Evolutionary conservation across 2,888 invertebrate genomes (phyloP), one percentile per base, ranked within the genome.

Genomic region (Ptilodon capucinus): DNA sequence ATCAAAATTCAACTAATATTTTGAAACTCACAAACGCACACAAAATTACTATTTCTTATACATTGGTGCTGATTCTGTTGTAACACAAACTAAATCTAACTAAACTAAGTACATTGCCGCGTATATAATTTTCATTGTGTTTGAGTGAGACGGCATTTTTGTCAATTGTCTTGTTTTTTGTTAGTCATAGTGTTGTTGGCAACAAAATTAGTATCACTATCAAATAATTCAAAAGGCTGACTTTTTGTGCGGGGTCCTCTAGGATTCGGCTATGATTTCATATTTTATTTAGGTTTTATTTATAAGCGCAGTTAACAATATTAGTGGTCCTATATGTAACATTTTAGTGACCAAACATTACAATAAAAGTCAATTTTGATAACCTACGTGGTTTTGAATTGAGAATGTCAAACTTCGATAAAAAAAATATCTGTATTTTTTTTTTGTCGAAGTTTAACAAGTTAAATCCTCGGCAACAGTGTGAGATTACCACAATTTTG

Each of bases 231-330:
- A 60, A 23, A 58, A 58, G 58, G 59, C 62, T 54, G 47, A 54
- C 40, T 44, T 45, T 40, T 49, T 40, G 40, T 45, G 44, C 46
- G 42, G 50, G 43, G 44, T 48, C 34, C 30, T 16, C 40, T 9
- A 36, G 34, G 32, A 40, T 38, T 58, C 52, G 7, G 52, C 57
- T 48, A 58, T 44, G 40, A 61, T 25, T 48, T 57, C 23, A 14
- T 63, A 40, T 17, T 28, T 46, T 46, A 47, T 13, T 42, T 46
- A 59, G 41, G 32, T 42, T 51, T 57, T 62, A 54, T 48, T 53
- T 63, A 40, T 54, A 60, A 59, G 54, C 45, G 39, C 59, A 46
- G 56, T 11, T 19, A 38, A 56, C 54, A 54, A 57, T 48, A 40
- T 48, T 54, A 59, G 39, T 17, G n/a, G n/a, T 59, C 47, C 14